Base-by-base conservation (phyloP, 1,140 invertebrate species). In the Hyles vespertilio region DNA sequence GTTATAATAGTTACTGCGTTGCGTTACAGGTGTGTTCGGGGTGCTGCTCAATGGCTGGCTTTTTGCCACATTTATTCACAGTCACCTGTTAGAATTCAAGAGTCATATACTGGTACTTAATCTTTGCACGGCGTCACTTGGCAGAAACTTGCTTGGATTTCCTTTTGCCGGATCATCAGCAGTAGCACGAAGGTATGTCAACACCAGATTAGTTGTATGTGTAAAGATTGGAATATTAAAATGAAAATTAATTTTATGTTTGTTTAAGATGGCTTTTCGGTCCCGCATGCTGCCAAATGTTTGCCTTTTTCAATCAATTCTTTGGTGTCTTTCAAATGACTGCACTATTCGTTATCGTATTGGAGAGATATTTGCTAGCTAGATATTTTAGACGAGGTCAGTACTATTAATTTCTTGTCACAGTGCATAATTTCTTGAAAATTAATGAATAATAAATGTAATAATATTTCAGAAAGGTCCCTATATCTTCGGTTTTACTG, bases 231-330 rank as follows among this genome's bases (percentile, higher is more conserved):
- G 22, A 22, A 22, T 22, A 2, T 22, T 22, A 22, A 22, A 22
- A 22, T 22, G 22, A 22, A 22, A 22, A 22, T 22, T 22, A 22
- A 22, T 22, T 22, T 22, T 22, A 22, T 22, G 22, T 22, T 66
- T 44, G 55, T 87, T 89, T 68, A 69, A 90, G 90, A 89, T 91
- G 90, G 90, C 64, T 90, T 12, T 90, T 89, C 63, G 89, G 89
- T 32, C 61, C 81, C 61, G 66, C 81, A 47, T 89, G 87, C 61
- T 91, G 90, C 69, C 86, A 90, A 67, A 66, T 90, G 34, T 91
- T 84, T 68, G 90, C 86, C 50, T 91, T 91, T 75, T 69, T 90
- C 60, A 88, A 90, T 71, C 89, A 90, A 72, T 85, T 91, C 65
- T 83, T 89, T 68, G 88, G 89, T 73, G 79, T 90, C 32, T 89